Evolutionary conservation across 2,888 invertebrate species (phyloP).

Genomic region (Hydroisotoma schaefferi): DNA sequence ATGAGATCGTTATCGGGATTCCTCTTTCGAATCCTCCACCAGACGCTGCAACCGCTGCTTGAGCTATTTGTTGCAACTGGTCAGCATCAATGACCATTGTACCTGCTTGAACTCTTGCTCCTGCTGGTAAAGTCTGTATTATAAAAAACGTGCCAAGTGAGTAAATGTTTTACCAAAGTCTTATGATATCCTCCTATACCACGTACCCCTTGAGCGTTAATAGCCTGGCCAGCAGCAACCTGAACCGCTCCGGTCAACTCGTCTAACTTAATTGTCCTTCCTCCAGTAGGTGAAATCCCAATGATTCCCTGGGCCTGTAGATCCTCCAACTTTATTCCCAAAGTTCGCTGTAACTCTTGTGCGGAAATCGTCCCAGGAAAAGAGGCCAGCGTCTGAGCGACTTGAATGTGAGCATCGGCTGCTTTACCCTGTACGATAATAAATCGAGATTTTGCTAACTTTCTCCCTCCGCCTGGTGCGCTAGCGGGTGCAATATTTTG

Average conservation of each 20-base stretch:
- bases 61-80: slow-evolving; percentile 43
- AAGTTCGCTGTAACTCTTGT: slow-evolving; percentile 38
- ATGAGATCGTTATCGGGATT: slow-evolving; percentile 44
- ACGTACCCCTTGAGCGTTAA: slow-evolving; percentile 14
- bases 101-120: slow-evolving; percentile 22
- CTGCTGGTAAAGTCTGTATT: slow-evolving; percentile 30
- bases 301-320: slow-evolving; percentile 44
- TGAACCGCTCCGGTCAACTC: slow-evolving; percentile 31
- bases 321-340: slow-evolving; percentile 47
- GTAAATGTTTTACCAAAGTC: not conserved
- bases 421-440: slow-evolving; percentile 41
- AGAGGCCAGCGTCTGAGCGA: slow-evolving; percentile 44
- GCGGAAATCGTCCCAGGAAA: slow-evolving; percentile 41
- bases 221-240: slow-evolving; percentile 15
- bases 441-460: slow-evolving; percentile 23
- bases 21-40: slow-evolving; percentile 28
- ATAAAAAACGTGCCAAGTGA: slow-evolving; percentile 1
- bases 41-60: slow-evolving; percentile 34
- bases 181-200: slow-evolving; percentile 9
- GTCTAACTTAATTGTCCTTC: slow-evolving; percentile 44
- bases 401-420: slow-evolving; percentile 36
- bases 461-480: slow-evolving; percentile 4
- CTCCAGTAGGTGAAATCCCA: slow-evolving; percentile 32
- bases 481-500: not conserved
- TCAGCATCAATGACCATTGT: slow-evolving; percentile 44